phyloP scores from a whole-genome alignment of 35 echinoderm and acorn worm genomes.

The Lytechinus variegatus region DNA sequence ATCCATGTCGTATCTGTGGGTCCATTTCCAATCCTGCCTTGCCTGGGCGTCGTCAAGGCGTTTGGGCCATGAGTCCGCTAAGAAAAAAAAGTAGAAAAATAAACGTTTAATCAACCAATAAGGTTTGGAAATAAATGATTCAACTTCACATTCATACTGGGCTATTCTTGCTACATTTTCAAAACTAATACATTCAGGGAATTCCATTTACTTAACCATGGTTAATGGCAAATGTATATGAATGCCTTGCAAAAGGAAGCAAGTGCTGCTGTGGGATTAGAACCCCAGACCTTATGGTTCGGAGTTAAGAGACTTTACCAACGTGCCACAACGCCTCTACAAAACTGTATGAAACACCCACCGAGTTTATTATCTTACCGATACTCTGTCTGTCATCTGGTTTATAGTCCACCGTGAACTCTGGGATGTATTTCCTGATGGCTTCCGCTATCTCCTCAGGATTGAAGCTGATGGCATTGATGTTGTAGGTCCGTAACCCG shows the following conservation, averaged over 20 bases:
- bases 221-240: no score
- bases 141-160: not conserved
- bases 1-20: constrained; percentile 85
- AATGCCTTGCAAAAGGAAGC: no score
- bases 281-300: no score
- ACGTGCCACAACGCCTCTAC: no score
- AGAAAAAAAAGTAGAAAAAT: constrained; percentile 3
- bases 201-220: no score
- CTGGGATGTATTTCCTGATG: constrained; percentile 75
- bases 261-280: no score
- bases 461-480: constrained; percentile 83
- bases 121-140: not conserved
- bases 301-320: no score
- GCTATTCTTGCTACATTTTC: no score
- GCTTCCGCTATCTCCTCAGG: constrained; percentile 75
- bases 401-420: constrained; percentile 64
- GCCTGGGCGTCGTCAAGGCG: constrained; percentile 82
- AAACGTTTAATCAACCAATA: not conserved
- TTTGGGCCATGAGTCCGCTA: constrained; percentile 96
- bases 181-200: no score
- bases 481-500: constrained; percentile 87
- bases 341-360: no score
- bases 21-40: constrained; percentile 88
- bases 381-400: constrained; percentile 85
- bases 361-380: constrained; percentile 60